Percentiles rank a stretch among this genome's conserved stretches.
phyloP scores from a whole-genome alignment of 2,888 invertebrate genomes.

The Himalopsyche anomala region DNA sequence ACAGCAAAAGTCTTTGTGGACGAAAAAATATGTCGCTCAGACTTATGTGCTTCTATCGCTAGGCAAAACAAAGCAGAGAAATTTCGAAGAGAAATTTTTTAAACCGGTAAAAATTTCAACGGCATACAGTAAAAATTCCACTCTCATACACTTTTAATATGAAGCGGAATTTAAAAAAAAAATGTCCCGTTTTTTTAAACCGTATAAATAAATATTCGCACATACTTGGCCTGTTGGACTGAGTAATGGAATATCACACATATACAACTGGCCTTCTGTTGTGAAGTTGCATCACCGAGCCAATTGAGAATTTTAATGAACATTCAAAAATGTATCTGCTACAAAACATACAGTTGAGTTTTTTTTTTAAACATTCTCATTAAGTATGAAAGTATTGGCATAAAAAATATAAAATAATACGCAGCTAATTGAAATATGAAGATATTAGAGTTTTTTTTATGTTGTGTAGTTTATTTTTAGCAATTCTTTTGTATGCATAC shows the following conservation, averaged over 20 bases:
- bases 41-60: slow-evolving; percentile 1
- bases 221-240: not conserved
- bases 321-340: not conserved
- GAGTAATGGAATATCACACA: not conserved
- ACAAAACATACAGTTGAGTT: too few relatives aligned
- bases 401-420: too few relatives aligned
- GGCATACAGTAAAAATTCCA: not conserved
- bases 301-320: slow-evolving; percentile 11
- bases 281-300: not conserved
- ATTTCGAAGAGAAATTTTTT: slow-evolving; percentile 7
- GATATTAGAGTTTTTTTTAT: too few relatives aligned
- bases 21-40: slow-evolving; percentile 10
- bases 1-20: slow-evolving; percentile 17
- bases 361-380: too few relatives aligned
- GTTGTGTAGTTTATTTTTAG: too few relatives aligned
- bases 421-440: too few relatives aligned
- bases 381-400: too few relatives aligned
- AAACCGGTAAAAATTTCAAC: not conserved
- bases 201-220: not conserved
- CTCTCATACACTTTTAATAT: not conserved
- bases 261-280: not conserved
- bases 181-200: not conserved
- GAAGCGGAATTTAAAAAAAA: not conserved
- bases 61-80: not conserved
- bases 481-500: too few relatives aligned